phyloP scores from a whole-genome alignment of 2,113 vertebrate species.

The Myotis brandtii region DNA sequence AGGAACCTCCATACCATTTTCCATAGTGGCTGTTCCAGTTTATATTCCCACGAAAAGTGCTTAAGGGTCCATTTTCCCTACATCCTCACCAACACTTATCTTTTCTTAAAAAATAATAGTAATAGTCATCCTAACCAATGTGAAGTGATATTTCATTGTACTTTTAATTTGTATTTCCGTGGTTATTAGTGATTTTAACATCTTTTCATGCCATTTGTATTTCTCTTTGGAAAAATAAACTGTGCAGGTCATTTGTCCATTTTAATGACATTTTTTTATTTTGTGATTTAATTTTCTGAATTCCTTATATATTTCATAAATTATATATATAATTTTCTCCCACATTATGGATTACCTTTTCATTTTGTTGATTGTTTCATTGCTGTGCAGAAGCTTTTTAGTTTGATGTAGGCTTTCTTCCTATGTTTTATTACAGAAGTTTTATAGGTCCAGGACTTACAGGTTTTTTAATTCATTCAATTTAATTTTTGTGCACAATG shows the following conservation, averaged over 20 bases:
- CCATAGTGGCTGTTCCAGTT: neutral
- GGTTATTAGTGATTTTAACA: neutral
- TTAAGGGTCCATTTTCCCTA: neutral
- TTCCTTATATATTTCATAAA: neutral
- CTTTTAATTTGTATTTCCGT: neutral
- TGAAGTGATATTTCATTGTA: neutral
- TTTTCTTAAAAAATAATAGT: neutral
- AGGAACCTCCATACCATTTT: neutral
- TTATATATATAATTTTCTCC: neutral
- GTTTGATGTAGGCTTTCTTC: neutral
- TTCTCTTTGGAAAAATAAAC: neutral
- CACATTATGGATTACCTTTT: neutral
- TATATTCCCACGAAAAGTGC: neutral
- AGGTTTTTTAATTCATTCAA: neutral
- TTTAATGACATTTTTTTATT: neutral
- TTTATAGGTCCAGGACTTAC: neutral
- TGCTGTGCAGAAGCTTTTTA: neutral
- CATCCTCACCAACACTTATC: neutral
- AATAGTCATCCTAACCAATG: neutral
- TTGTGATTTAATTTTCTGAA: neutral
- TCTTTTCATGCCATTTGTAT: neutral
- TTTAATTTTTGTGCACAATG: neutral
- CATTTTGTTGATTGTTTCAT: neutral
- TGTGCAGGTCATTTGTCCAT: neutral
- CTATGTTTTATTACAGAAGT: neutral